Evolutionary conservation across 2,113 vertebrate species (phyloP).

Genomic region (Alouatta palliata): DNA sequence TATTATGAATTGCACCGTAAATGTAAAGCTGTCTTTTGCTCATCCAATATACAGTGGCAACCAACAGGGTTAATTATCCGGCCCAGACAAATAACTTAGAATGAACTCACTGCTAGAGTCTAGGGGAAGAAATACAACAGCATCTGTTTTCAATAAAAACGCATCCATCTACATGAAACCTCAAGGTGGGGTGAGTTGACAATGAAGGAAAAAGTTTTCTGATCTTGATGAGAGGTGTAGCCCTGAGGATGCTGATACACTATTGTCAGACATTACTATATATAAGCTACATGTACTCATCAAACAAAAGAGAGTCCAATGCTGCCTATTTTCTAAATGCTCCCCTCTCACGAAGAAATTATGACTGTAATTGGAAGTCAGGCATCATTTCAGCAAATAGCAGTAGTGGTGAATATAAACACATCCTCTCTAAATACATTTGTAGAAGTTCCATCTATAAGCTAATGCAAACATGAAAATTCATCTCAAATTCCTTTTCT

Average conservation of each 20-base stretch:
- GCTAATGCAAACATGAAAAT: conserved; percentile 56
- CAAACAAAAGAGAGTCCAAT: conserved; percentile 32
- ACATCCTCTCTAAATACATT: conserved; percentile 53
- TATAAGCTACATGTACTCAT: background rate
- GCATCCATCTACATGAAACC: background rate
- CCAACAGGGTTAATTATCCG: background rate
- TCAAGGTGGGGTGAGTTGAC: background rate
- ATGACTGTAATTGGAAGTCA: conserved; percentile 36
- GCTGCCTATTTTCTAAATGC: conserved; percentile 10
- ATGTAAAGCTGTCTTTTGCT: background rate
- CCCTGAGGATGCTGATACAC: background rate
- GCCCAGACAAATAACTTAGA: background rate
- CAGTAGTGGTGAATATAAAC: conserved; percentile 55
- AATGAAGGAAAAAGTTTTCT: background rate
- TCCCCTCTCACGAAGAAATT: conserved; percentile 56
- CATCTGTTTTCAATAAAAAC: conserved; percentile 3
- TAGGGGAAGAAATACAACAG: background rate
- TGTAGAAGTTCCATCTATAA: conserved; percentile 62
- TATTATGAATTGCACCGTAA: background rate
- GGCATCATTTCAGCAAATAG: conserved; percentile 56
- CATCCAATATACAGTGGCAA: background rate
- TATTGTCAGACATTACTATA: background rate
- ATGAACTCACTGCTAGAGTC: background rate
- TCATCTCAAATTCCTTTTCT: conserved; percentile 39
- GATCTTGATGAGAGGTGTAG: background rate